Evolutionary conservation across 2,113 vertebrate species (phyloP), one percentile per base, ranked within the genome.

Genomic region (Chaetops frenatus): DNA sequence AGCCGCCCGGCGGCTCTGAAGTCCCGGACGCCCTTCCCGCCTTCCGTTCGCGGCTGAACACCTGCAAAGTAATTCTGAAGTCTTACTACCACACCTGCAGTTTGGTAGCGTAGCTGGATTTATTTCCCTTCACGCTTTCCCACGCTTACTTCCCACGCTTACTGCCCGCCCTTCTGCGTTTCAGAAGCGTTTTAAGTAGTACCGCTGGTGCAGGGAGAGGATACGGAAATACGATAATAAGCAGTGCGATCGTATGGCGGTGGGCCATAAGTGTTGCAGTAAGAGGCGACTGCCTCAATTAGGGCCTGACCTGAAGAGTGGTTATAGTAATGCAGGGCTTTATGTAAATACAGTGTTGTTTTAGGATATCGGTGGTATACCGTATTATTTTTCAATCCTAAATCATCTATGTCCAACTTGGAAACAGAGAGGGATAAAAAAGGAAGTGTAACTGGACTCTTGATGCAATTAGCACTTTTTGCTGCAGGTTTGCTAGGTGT

Each of bases 161-260:
- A 5, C 15, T 40, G n/a, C 42, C 51, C 8, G 3, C 6, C 54
- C 7, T 8, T 47, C 12, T n/a, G 40, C 42, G 15, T 38, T 47
- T 24, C 33, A 4, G 38, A 47, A 16, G 22, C 31, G 12, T 82
- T 82, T 20, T 38, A 4, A 40, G 16, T 25, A 14, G 12, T 53
- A 7, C 6, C 6, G 16, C 2, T 11, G 35, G 19, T 25, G 14
- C 48, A 8, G 44, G 11, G 48, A 53, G 24, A 9, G 6, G 5
- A 0, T 15, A 11, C 9, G 44, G 76, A n/a, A 65, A 18, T 5
- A 4, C 0, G 14, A 1, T 7, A 27, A 50, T 29, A 22, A 20
- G 24, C 70, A 8, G n/a, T 9, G 44, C 7, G 38, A 38, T 38
- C 9, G 38, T 38, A 38, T 38, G 38, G 21, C 12, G 13, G 19